Conservation (phyloP, 2,888 invertebrate species). For the Eudasyphora cyanicolor region DNA sequence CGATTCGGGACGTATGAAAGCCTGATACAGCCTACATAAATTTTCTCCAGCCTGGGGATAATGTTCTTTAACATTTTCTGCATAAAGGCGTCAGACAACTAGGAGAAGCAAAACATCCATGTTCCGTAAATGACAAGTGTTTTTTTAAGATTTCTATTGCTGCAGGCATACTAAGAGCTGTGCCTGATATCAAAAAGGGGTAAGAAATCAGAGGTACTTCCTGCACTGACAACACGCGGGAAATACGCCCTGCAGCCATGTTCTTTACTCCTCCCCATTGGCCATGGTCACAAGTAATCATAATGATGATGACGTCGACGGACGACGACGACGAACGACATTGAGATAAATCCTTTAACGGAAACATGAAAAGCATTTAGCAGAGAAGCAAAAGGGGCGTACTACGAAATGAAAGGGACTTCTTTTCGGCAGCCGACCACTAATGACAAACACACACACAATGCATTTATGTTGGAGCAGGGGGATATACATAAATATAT, state of each 20-base stretch:
- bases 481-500: neutral
- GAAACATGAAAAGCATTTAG: slow-evolving; percentile 16
- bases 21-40: no score
- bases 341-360: slow-evolving; percentile 42
- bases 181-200: slow-evolving; percentile 1
- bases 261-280: neutral
- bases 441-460: neutral
- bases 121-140: neutral
- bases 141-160: neutral
- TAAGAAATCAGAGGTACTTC: no score
- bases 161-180: neutral
- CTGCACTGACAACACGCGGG: no score
- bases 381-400: neutral
- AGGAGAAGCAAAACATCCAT: neutral
- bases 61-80: no score
- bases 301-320: slow-evolving; percentile 35
- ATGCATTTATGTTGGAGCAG: neutral
- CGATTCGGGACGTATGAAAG: no score
- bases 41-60: no score
- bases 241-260: no score
- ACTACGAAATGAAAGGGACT: neutral
- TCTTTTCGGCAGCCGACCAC: neutral
- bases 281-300: slow-evolving; percentile 30
- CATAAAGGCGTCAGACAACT: no score
- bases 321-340: slow-evolving; percentile 47